Evolutionary conservation across 1,140 invertebrate species (phyloP), one percentile per base, ranked within the genome.

Genomic region (Drosophila kanapiae): DNA sequence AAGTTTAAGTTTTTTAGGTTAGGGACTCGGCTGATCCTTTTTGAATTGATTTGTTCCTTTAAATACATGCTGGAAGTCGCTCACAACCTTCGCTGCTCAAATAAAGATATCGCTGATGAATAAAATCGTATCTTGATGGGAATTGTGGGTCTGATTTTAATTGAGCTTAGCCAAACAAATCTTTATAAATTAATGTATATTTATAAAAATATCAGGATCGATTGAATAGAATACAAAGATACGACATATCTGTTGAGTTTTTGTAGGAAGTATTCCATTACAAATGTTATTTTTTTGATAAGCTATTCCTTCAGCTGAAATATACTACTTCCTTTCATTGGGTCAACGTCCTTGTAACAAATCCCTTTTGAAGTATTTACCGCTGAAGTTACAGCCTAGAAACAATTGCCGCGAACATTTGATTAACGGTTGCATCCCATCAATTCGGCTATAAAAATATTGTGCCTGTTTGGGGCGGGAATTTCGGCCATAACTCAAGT

Each of bases 401-500:
- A 54, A 76, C 74, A 76, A 76, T 76, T 67, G 71, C 53, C 71
- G 16, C 11, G 43, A 53, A 54, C 53, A 72, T 53, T 76, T 76
- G 51, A 65, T 76, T 65, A 76, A 33, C 38, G 11, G 14, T 45
- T 51, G 16, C 18, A 43, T 53, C 61, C 27, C 72, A 67, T 76
- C 74, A 76, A 76, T 53, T 76, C 42, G 54, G 42, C 53, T 65
- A 76, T 76, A 78, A 83, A 78, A 65, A 77, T 60, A 69, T 75
- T 78, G 45, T 42, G 54, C 37, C 57, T 33, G 58, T 35, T 60
- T 9, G 65, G 65, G 53, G 68, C 29, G 43, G 53, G 43, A 31
- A 49, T 51, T 72, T 37, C n/a, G 69, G 67, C 29, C 76, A 80
- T 80, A 71, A 83, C 69, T 70, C 59, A 82, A 53, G 23, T 7